Evolutionary conservation across 1,140 invertebrate genomes (phyloP), one percentile per base, ranked within the genome.

Genomic region (Sitophilus oryzae): DNA sequence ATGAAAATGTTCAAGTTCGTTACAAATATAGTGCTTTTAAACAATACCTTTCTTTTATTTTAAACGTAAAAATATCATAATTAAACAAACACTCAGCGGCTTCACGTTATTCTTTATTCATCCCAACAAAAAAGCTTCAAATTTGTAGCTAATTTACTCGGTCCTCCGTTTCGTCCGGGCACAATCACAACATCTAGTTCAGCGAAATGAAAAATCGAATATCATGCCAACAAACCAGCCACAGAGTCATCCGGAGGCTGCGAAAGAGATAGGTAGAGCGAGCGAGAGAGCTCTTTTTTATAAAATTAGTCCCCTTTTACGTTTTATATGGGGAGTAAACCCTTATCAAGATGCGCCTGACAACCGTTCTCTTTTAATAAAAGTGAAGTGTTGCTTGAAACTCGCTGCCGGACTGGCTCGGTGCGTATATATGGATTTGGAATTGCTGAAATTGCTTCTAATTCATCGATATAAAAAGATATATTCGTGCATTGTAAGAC

Each of bases 321-420:
- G 41, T 35, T 53, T 45, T 53, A 53, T 53, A 48, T 55, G 46
- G 52, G 40, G 52, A 55, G 34, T 42, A 48, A 48, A 55, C 52
- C 52, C 52, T 55, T 55, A 55, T 55, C 52, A 55, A 55, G 52
- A 55, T 55, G 52, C 52, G 52, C 38, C 52, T 48, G 52, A 55
- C 52, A 55, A 55, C 52, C 52, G 52, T 35, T 55, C 52, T 55
- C 52, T 48, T 55, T 55, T 55, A 55, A 55, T 55, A 55, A 55
- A 55, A 55, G 52, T 55, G 52, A 55, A 55, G 52, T 55, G 52
- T 55, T 55, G 52, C 52, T 43, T 48, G 52, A 48, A 48, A 55
- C 37, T 37, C 45, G 45, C 45, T 35, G 42, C 42, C 42, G 44
- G 44, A 55, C 45, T 55, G 52, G 48, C 52, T n/a, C 52, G 46